These are phyloP conservation scores for Antheraea yamamai DNA, from an alignment of 2,888 invertebrate genomes.

Conservation along the genomic window DNA sequence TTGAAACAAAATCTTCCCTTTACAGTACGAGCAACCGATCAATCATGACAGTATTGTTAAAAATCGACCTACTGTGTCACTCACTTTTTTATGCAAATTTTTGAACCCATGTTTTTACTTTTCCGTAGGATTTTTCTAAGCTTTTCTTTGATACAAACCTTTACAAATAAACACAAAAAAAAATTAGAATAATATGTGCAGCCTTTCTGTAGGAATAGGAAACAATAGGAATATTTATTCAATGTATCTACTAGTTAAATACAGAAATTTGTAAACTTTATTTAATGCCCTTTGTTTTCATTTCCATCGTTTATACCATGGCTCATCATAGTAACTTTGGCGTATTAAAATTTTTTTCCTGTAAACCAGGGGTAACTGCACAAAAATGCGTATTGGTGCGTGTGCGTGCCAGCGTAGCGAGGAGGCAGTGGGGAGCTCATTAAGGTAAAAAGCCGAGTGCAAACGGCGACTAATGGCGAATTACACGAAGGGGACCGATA, in stretches of 20 bases:
- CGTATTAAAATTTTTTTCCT: constrained; percentile 19
- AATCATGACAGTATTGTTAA: too few species aligned
- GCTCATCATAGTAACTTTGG: not conserved
- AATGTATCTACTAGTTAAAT: not conserved
- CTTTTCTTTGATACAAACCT: too few species aligned
- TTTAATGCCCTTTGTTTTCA: not conserved
- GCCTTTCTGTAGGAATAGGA: too few species aligned
- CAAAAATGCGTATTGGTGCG: constrained; percentile 74
- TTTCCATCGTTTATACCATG: not conserved
- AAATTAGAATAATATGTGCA: too few species aligned
- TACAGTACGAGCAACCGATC: too few species aligned
- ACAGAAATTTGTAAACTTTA: not conserved
- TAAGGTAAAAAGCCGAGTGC: constrained; percentile 82
- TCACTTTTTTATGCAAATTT: too few species aligned
- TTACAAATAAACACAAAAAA: too few species aligned
- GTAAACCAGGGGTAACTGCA: constrained; percentile 58
- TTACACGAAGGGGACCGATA: constrained; percentile 79
- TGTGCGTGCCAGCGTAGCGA: constrained; percentile 62
- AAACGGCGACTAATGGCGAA: constrained; percentile 81
- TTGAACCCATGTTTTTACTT: too few species aligned
- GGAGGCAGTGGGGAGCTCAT: constrained; percentile 72
- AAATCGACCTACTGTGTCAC: too few species aligned
- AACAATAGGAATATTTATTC: too few species aligned
- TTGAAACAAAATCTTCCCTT: too few species aligned
- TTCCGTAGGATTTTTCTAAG: too few species aligned